These are phyloP conservation scores for Eurystomus gularis DNA, from an alignment of 2,113 vertebrate species.

Conservation along the genomic window DNA sequence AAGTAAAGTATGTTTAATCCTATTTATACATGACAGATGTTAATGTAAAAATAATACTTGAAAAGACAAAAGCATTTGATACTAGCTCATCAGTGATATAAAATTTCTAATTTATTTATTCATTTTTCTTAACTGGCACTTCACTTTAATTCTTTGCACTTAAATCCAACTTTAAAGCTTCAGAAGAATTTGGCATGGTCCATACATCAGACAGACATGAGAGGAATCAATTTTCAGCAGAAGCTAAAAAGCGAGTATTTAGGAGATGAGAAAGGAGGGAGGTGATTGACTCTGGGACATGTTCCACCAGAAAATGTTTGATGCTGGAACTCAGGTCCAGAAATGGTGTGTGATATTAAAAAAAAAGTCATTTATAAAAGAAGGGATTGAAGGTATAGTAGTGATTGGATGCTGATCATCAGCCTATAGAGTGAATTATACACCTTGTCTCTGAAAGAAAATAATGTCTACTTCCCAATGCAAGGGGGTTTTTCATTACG, in stretches of 20 bases:
- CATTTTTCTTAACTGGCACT: neutral
- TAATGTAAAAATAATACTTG: neutral
- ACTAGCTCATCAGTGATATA: neutral
- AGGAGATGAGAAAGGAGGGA: neutral
- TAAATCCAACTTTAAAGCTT: conserved; percentile 30
- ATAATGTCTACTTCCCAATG: neutral
- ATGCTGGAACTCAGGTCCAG: neutral
- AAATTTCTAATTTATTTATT: neutral
- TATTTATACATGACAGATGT: neutral
- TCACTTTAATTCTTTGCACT: conserved; percentile 7
- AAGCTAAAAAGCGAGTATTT: neutral
- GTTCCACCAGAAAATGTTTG: conserved; percentile 1
- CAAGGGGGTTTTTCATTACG: neutral
- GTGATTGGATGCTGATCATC: neutral
- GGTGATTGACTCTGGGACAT: neutral
- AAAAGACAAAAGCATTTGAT: neutral
- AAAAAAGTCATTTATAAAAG: neutral
- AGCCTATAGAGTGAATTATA: neutral
- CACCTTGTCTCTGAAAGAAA: neutral
- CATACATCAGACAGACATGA: conserved; percentile 3
- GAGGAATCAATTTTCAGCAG: conserved; percentile 33
- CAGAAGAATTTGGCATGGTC: conserved; percentile 37
- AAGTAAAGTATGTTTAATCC: neutral
- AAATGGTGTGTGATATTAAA: neutral
- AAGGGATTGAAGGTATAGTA: neutral